phyloP scores from a whole-genome alignment of 2,113 vertebrate genomes.

The Actinemys pallida region DNA sequence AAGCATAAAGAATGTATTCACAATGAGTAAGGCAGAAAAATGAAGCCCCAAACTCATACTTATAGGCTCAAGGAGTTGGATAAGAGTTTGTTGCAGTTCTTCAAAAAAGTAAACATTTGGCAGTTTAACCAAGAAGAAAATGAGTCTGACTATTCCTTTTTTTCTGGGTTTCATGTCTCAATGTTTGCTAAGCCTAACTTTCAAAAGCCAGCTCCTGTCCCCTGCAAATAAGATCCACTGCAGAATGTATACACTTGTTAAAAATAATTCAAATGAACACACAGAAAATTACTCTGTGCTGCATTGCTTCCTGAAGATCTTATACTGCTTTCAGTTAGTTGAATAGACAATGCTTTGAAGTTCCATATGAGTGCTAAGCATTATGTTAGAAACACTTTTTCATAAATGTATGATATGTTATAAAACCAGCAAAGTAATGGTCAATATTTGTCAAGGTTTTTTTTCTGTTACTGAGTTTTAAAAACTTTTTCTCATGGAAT shows the following conservation, averaged over 20 bases:
- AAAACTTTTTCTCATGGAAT: background rate
- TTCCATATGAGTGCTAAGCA: background rate
- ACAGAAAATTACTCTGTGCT: background rate
- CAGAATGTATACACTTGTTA: background rate
- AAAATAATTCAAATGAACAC: background rate
- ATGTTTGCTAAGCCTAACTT: background rate
- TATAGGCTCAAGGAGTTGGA: background rate
- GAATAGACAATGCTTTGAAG: background rate
- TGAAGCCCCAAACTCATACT: background rate
- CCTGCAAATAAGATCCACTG: background rate
- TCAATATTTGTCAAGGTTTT: background rate
- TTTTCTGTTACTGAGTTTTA: background rate
- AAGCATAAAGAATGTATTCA: background rate
- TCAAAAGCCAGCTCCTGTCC: background rate
- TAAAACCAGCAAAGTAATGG: background rate
- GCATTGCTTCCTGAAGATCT: background rate
- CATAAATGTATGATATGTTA: background rate
- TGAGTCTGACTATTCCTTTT: background rate
- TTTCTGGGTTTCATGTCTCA: background rate
- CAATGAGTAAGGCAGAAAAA: background rate
- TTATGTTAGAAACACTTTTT: background rate
- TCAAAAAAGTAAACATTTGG: background rate
- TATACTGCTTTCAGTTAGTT: background rate
- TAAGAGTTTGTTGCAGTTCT: background rate
- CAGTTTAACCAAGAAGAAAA: background rate